phyloP scores from a whole-genome alignment of 2,797 vertebrate genomes.

The Selene dorsalis region DNA sequence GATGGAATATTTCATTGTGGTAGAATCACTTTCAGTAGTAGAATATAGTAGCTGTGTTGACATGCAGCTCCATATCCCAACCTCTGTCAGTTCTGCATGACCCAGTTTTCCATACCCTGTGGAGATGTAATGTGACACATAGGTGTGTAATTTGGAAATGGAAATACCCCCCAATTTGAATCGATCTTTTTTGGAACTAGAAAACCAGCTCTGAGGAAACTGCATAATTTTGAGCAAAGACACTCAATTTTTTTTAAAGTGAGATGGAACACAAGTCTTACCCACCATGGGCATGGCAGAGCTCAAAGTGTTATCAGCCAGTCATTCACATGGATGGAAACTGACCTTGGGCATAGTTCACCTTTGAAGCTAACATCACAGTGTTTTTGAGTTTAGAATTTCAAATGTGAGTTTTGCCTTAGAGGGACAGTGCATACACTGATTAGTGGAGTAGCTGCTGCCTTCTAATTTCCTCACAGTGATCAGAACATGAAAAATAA shows the following conservation, averaged over 20 bases:
- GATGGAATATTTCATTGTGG: too few species aligned
- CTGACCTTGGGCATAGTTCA: conserved; percentile 24
- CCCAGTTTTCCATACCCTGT: conserved; percentile 46
- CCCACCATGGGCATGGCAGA: neutral
- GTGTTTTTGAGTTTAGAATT: conserved; percentile 41
- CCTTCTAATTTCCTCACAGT: neutral
- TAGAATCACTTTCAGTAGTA: neutral
- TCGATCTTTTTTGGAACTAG: neutral
- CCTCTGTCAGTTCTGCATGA: conserved; percentile 33
- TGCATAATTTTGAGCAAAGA: conserved; percentile 9
- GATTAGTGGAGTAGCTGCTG: conserved; percentile 14
- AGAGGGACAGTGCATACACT: conserved; percentile 6
- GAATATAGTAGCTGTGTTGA: conserved; percentile 23
- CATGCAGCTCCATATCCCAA: conserved; percentile 35
- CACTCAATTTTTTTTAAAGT: neutral
- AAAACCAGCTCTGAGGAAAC: conserved; percentile 4
- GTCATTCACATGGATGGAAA: conserved; percentile 8
- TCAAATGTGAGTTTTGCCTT: conserved; percentile 19
- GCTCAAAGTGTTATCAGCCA: neutral
- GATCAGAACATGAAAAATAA: conserved; percentile 40
- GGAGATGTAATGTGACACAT: conserved; percentile 16
- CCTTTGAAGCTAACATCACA: conserved; percentile 27
- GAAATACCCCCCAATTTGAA: neutral
- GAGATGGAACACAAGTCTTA: neutral
- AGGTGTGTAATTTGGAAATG: conserved; percentile 15